Percentiles rank a stretch among this genome's conserved stretches.
Conservation (phyloP, 2,113 vertebrate genomes). For the Ceyx cyanopectus region DNA sequence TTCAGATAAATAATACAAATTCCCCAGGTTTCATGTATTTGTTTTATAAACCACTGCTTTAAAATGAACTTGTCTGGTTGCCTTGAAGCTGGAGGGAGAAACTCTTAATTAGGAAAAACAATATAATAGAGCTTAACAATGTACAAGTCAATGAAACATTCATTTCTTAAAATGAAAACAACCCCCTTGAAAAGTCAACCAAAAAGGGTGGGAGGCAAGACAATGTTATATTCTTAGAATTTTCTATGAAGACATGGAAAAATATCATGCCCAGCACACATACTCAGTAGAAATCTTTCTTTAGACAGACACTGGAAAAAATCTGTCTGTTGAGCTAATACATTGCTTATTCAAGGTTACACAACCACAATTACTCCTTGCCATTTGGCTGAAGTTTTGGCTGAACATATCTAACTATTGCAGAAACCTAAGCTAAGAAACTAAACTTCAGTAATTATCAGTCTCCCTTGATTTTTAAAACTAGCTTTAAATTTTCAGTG, state of each 20-base stretch:
- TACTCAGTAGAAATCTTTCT: neutral
- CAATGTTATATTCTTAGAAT: neutral
- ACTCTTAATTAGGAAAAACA: neutral
- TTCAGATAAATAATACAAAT: neutral
- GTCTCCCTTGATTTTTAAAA: neutral
- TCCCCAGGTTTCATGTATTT: neutral
- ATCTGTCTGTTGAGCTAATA: neutral
- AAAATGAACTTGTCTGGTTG: neutral
- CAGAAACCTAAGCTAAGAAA: neutral
- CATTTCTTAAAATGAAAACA: neutral
- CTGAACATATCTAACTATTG: neutral
- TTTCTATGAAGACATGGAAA: slow-evolving; percentile 15
- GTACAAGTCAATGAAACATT: neutral
- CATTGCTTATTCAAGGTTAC: slow-evolving; percentile 43
- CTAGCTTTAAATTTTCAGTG: neutral
- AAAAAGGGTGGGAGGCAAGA: neutral
- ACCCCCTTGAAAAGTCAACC: neutral
- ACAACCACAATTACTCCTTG: slow-evolving; percentile 1
- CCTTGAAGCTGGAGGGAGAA: neutral
- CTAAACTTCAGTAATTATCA: neutral
- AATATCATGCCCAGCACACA: neutral
- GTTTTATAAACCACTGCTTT: neutral
- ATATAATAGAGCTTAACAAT: neutral
- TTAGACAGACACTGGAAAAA: neutral
- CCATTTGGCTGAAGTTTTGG: slow-evolving; percentile 4